Percentiles rank a stretch among this genome's conserved stretches.
These are phyloP conservation scores for Chironex yamaguchii DNA, from an alignment of 30 jellyfish, hydroid and myxozoan genomes.

Conservation along the genomic window DNA sequence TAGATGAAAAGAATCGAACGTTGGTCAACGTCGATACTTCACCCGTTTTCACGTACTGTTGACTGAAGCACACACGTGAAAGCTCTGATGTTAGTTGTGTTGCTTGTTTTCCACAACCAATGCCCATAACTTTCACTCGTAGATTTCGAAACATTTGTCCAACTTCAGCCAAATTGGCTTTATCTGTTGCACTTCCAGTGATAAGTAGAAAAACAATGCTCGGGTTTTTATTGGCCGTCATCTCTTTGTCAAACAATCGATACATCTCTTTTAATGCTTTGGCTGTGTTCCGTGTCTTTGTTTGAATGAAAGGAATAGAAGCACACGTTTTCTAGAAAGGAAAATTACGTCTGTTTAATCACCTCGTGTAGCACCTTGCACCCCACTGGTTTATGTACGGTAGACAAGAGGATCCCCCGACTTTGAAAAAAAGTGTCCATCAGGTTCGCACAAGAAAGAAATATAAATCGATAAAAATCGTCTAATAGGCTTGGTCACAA, in stretches of 20 bases:
- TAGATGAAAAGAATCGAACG: conserved; percentile 62
- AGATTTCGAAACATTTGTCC: conserved; percentile 72
- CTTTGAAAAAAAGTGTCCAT: no score
- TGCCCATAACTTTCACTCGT: conserved; percentile 80
- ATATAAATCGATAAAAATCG: no score
- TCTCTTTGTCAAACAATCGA: conserved; percentile 67
- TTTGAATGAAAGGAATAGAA: conserved; percentile 92
- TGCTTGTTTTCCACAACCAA: conserved; percentile 90
- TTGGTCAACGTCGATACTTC: conserved; percentile 69
- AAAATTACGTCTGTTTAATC: no score
- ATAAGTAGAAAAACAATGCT: conserved; percentile 73
- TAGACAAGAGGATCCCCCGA: no score
- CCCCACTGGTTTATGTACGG: no score
- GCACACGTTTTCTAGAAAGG: conserved; percentile 76
- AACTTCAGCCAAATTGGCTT: conserved; percentile 60
- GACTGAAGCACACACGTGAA: conserved; percentile 77
- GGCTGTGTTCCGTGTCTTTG: conserved; percentile 86
- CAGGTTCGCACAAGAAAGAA: no score
- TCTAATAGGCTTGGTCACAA: no score
- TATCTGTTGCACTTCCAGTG: conserved; percentile 87
- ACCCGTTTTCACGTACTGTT: conserved; percentile 85
- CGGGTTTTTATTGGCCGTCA: conserved; percentile 60
- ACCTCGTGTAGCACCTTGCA: no score
- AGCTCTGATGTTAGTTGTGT: conserved; percentile 79
- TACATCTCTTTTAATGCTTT: conserved; percentile 81